Base-by-base conservation (phyloP, 2,888 invertebrate genomes). In the Iphiclides podalirius region DNA sequence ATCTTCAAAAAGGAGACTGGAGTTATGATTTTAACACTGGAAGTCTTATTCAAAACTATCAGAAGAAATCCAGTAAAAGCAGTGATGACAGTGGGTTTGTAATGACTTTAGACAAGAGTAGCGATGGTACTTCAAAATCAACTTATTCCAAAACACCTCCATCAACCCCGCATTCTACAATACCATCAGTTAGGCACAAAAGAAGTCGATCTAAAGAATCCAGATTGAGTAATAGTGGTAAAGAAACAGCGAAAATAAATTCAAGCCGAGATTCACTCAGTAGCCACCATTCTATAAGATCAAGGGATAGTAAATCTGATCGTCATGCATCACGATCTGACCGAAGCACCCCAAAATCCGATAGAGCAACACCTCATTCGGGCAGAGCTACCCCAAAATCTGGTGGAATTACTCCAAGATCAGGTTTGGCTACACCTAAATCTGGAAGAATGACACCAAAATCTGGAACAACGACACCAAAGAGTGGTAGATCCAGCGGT, bases 401-500 rank as follows among this genome's bases (percentile, higher is more conserved):
- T 8, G 88, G 87, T 41, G 71, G 68, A 8, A 64, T 81, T 0
- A 88, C 89, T 14, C 88, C 89, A 37, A 79, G 72, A 60, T 87
- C 89, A 4, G 89, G 87, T 12, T 58, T 85, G 44, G 73, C 74
- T 6, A 89, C 89, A 41, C 88, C 87, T 6, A 87, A 85, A 63
- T 88, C 87, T 15, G 87, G 87, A 1, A 69, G 72, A 65, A 69
- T 61, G 23, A 87, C 87, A 9, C 88, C 88, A 0, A 87, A 85
- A 66, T 88, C 88, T 17, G 88, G 86, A 3, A 56, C 75, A 39
- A 70, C 73, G n/a, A 88, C 88, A 67, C 91, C 92, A 12, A 91
- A 91, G 80, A 91, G 91, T 65, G 90, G 91, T 13, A 83, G 90
- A 63, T 88, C 90, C 3, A 83, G 81, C 55, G 84, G 86, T 4